Percentiles rank a stretch among this genome's conserved stretches.
phyloP scores from a whole-genome alignment of 2,888 invertebrate species.

The Hydraecia micacea region DNA sequence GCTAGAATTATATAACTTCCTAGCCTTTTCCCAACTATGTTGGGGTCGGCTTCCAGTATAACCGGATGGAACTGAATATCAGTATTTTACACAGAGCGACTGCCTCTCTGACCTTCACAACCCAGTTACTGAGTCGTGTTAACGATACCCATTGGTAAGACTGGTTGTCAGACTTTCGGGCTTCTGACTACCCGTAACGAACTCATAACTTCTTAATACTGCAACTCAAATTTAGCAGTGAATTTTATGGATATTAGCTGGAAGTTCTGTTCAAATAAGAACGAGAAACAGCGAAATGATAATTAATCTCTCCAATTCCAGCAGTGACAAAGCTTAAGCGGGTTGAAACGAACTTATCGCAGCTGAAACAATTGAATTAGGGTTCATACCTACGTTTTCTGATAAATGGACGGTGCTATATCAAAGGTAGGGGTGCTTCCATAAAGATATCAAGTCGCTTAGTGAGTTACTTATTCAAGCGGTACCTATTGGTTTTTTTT shows the following conservation, averaged over 20 bases:
- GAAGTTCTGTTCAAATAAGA: conserved; percentile 18
- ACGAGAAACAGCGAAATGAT: conserved; percentile 34
- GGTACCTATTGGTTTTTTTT: background rate
- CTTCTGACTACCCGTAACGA: background rate
- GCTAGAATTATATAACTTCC: background rate
- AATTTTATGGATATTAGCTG: conserved; percentile 31
- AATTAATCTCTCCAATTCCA: conserved; percentile 45
- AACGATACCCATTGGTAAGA: background rate
- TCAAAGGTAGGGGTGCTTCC: background rate
- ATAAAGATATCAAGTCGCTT: background rate
- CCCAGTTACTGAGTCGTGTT: background rate
- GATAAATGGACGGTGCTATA: conserved; percentile 24
- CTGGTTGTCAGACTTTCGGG: background rate
- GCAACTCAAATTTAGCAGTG: conserved; percentile 8
- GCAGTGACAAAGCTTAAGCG: conserved; percentile 57
- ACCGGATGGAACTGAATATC: background rate
- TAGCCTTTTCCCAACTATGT: background rate
- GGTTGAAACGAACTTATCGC: conserved; percentile 54
- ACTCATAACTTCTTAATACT: background rate
- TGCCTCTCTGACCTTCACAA: background rate
- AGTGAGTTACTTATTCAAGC: background rate
- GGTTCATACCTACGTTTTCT: conserved; percentile 48
- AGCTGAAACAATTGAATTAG: conserved; percentile 57
- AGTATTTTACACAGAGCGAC: background rate
- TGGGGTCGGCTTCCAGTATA: background rate